Base-by-base conservation (phyloP, 1,140 invertebrate genomes). In the Apis dorsata region DNA sequence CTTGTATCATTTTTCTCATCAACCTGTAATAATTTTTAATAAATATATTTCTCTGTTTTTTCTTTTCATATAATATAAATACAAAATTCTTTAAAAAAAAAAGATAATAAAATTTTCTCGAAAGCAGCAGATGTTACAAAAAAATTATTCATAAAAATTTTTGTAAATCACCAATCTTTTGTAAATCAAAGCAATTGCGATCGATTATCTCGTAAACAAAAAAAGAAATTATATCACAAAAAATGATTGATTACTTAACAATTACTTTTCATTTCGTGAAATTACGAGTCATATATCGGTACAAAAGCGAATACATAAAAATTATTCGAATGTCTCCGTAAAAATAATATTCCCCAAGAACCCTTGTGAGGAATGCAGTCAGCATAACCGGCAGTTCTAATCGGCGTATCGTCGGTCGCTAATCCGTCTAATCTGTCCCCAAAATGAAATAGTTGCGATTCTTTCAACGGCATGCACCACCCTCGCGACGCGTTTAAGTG, bases 391-490 rank as follows among this genome's bases (percentile, higher is more conserved):
- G 81, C 85, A 83, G 62, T 19, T 69, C 65, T 80, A 89, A 89
- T 89, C 81, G 81, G 68, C 80, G 68, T 76, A 65, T 77, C 77
- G 83, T 78, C 68, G 88, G 84, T 83, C 85, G 75, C 88, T 89
- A 89, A 89, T 89, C 88, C 84, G 88, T 89, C 86, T 89, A 89
- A 89, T 89, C 88, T 89, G 88, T 73, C 88, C 59, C 88, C 85
- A 77, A 89, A 89, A 89, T 89, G 88, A 89, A 89, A 89, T 89
- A 89, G 88, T 89, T 89, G 88, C 85, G 70, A 89, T 89, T 89
- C 88, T 89, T 89, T 87, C 87, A 79, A 65, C 62, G 65, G 75
- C 70, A n/a, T 34, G 34, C 12, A 13, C 62, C 28, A 79, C 71
- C 74, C 76, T 76, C 63, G 63, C 66, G 66, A 59, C 63, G 49